Percentiles rank a stretch among this genome's conserved stretches.
phyloP scores from a whole-genome alignment of 2,113 vertebrate species.

The Sinocyclocheilus anshuiensis region DNA sequence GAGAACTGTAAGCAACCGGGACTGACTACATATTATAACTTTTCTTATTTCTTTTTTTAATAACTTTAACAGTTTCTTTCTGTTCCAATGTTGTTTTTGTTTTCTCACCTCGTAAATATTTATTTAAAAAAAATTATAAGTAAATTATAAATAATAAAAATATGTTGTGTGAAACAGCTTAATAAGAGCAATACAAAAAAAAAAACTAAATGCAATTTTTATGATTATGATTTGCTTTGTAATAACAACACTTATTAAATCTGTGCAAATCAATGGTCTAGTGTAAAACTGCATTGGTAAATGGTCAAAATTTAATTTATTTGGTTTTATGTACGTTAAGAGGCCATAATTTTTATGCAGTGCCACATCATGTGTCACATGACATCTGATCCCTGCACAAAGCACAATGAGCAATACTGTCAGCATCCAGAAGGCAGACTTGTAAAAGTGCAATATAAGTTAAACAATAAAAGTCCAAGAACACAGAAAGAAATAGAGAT shows the following conservation, averaged over 20 bases:
- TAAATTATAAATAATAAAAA: no score
- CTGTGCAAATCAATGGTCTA: background rate
- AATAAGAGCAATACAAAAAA: no score
- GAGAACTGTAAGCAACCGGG: no score
- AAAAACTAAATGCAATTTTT: no score
- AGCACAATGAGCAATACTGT: background rate
- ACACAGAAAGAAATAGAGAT: background rate
- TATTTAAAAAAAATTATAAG: no score
- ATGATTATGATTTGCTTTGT: no score
- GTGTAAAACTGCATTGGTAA: background rate
- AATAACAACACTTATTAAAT: no score
- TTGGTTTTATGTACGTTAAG: background rate
- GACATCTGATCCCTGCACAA: background rate
- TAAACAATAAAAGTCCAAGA: constrained; percentile 1
- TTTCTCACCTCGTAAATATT: no score
- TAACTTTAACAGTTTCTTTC: no score
- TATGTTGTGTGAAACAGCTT: no score
- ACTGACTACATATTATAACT: background rate
- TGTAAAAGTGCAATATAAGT: background rate
- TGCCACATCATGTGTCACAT: background rate
- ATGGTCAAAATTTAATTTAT: background rate
- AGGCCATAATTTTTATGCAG: background rate
- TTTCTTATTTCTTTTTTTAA: no score
- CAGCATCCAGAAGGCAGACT: background rate
- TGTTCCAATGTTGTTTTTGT: no score